Base-by-base conservation (phyloP, 2,797 vertebrate genomes). In the Ispidina picta region DNA sequence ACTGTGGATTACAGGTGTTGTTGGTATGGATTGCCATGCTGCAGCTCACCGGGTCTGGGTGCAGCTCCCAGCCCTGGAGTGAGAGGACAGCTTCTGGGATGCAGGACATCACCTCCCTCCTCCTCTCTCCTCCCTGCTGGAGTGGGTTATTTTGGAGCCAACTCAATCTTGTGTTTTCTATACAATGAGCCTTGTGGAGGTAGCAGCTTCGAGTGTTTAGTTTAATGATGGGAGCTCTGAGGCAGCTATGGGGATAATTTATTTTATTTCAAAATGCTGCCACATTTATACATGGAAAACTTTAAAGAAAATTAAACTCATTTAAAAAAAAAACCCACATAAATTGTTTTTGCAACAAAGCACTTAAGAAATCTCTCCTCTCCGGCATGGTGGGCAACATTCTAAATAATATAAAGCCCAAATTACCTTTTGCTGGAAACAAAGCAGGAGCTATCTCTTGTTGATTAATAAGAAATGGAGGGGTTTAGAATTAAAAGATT, bases 231-330 rank as follows among this genome's bases (percentile, higher is more conserved):
- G 60, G 65, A 88, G 60, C 86, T 83, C 51, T 41, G 60, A 95
- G 78, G 93, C 71, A 93, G 59, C 86, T 86, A n/a, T 74, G 76
- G 78, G 60, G 82, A 87, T 95, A 96, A 95, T 96, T 96, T 94
- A 95, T 96, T 96, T 95, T 92, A 95, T 96, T 97, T 96, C 83
- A 86, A 65, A 95, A 88, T 78, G 86, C 75, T 85, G 55, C 65
- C 74, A 74, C 93, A 49, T 92, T 97, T 96, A 92, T 90, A 94
- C 83, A 54, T 37, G 79, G 80, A 94, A 94, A 98, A 96, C 77
- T 95, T 97, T 94, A 97, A 94, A 96, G 95, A 96, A 97, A 97
- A 97, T 97, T 96, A 97, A 97, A 96, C 81, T 97, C 94, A 94
- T 97, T 97, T 89, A 96, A 96, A 94, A 91, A 92, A 64, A 94